Conservation (phyloP, 92 coral and sea anemone species). For the Paragorgia papillata region DNA sequence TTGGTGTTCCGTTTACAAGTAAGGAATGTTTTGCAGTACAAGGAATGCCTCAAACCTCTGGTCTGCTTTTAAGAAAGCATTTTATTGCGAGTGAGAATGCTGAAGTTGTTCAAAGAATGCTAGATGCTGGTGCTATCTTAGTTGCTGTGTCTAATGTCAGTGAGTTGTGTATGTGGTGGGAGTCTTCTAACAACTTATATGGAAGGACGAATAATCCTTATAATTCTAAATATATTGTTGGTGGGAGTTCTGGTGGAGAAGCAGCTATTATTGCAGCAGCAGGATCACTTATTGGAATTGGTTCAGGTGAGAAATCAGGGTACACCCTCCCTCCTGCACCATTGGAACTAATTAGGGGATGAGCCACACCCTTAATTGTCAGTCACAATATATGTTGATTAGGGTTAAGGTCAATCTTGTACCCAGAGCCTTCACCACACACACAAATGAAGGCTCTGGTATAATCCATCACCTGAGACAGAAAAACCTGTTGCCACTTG, state of each 20-base stretch:
- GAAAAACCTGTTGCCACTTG: too few relatives aligned
- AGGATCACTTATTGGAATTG: conserved; percentile 89
- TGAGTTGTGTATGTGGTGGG: conserved; percentile 99
- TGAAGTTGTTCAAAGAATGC: conserved; percentile 71
- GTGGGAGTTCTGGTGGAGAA: conserved; percentile 98
- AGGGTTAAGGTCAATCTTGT: too few relatives aligned
- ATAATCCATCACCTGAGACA: too few relatives aligned
- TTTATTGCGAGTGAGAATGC: conserved; percentile 74
- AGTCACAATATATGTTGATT: too few relatives aligned
- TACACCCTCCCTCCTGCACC: too few relatives aligned
- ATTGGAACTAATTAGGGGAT: too few relatives aligned
- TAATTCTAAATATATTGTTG: conserved; percentile 74
- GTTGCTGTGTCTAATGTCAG: conserved; percentile 85
- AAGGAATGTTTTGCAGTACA: conserved; percentile 82
- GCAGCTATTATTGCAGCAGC: conserved; percentile 92
- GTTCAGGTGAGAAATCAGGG: conserved; percentile 77
- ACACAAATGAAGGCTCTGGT: too few relatives aligned
- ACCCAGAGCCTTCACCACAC: too few relatives aligned
- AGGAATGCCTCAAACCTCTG: conserved; percentile 88
- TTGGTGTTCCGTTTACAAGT: conserved; percentile 93
- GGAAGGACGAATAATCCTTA: conserved; percentile 87
- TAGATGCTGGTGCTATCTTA: conserved; percentile 82
- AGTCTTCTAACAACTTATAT: conserved; percentile 85
- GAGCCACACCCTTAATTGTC: too few relatives aligned
- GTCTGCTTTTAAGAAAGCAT: conserved; percentile 78